Conservation (phyloP, 23 tunicate genomes). For the Halocynthia aurantium region DNA sequence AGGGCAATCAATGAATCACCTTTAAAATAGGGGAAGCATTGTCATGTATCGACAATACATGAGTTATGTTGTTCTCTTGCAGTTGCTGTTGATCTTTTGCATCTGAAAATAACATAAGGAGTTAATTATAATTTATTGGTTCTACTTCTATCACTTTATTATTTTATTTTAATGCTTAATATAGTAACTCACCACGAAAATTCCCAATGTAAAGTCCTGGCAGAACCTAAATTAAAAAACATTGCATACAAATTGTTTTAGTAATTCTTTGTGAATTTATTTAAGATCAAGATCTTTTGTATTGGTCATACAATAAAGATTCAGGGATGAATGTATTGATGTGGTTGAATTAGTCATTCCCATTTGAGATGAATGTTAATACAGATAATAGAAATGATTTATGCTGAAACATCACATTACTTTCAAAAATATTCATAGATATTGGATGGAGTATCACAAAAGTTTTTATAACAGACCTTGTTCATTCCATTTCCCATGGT, state of each 20-base stretch:
- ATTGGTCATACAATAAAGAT: too few relatives aligned
- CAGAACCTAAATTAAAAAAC: slow-evolving; percentile 37
- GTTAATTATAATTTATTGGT: not conserved
- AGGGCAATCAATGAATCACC: slow-evolving; percentile 1
- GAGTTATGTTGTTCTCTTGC: slow-evolving; percentile 54
- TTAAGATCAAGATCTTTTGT: too few relatives aligned
- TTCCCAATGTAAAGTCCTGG: slow-evolving; percentile 73
- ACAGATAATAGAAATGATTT: too few relatives aligned
- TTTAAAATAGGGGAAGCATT: slow-evolving; percentile 45
- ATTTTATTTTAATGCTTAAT: not conserved
- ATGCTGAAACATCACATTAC: too few relatives aligned
- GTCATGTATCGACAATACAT: slow-evolving; percentile 75
- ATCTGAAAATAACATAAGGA: slow-evolving; percentile 22
- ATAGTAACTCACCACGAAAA: slow-evolving; percentile 40
- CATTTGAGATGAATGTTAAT: too few relatives aligned
- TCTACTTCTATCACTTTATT: not conserved
- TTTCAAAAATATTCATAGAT: not conserved
- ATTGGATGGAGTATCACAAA: not conserved
- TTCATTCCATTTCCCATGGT: slow-evolving; percentile 85
- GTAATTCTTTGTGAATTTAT: too few relatives aligned
- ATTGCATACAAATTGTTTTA: not conserved
- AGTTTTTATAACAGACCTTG: slow-evolving; percentile 36
- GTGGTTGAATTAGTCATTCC: too few relatives aligned
- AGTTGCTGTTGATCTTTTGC: slow-evolving; percentile 56
- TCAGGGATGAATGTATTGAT: too few relatives aligned